Evolutionary conservation across 2,797 vertebrate species (phyloP).

Genomic region (Tadarida brasiliensis): DNA sequence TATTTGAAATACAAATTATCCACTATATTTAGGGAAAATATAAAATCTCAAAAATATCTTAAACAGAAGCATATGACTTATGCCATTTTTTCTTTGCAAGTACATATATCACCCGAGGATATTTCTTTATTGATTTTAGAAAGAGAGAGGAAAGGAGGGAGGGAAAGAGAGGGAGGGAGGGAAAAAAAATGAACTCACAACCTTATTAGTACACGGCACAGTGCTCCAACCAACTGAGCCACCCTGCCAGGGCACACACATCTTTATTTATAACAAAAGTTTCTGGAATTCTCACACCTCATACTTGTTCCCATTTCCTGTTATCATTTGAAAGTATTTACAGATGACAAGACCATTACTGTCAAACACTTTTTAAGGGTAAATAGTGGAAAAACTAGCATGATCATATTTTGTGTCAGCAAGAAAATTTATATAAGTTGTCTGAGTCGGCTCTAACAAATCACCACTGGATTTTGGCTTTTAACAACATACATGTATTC

Average conservation of each 20-base stretch:
- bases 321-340: not conserved
- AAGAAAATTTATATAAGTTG: not conserved
- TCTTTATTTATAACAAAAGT: not conserved
- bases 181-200: not conserved
- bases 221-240: too few species aligned
- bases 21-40: not conserved
- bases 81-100: not conserved
- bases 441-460: not conserved
- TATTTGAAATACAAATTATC: not conserved
- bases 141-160: too few species aligned
- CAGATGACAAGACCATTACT: not conserved
- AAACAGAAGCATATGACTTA: not conserved
- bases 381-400: not conserved
- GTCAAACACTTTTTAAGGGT: not conserved
- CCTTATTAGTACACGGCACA: too few species aligned
- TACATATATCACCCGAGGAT: not conserved
- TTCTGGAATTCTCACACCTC: not conserved
- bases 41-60: not conserved
- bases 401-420: not conserved
- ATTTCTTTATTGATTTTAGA: not conserved
- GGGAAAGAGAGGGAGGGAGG: not conserved
- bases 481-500: not conserved
- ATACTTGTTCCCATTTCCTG: not conserved
- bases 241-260: not conserved
- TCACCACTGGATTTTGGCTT: not conserved